Evolutionary conservation across 2,797 vertebrate genomes (phyloP).

Genomic region (Gymnodraco acuticeps): DNA sequence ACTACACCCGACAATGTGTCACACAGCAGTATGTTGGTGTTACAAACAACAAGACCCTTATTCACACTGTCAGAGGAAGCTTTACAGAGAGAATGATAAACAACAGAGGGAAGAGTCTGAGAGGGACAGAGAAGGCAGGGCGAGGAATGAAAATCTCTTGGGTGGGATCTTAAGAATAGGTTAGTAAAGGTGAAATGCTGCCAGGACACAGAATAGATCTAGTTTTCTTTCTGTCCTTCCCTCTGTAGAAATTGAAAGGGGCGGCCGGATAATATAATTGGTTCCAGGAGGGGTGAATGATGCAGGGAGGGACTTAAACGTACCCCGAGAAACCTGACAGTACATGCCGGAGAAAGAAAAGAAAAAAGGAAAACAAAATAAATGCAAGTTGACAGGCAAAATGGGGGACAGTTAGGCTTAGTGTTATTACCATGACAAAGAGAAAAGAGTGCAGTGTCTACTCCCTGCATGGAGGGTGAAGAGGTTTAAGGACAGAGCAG

Average conservation of each 20-base stretch:
- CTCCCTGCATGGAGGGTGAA: slow-evolving; percentile 81
- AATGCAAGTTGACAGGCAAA: slow-evolving; percentile 88
- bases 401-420: slow-evolving; percentile 87
- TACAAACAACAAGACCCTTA: slow-evolving; percentile 72
- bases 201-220: slow-evolving; percentile 63
- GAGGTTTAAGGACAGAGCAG: slow-evolving; percentile 85
- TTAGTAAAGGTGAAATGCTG: slow-evolving; percentile 77
- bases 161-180: slow-evolving; percentile 70
- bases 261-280: slow-evolving; percentile 80
- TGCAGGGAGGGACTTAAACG: slow-evolving; percentile 75
- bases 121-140: slow-evolving; percentile 38
- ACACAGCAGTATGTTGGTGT: slow-evolving; percentile 70
- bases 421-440: slow-evolving; percentile 88
- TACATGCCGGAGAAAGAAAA: slow-evolving; percentile 76
- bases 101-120: slow-evolving; percentile 41
- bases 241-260: slow-evolving; percentile 71
- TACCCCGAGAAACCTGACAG: slow-evolving; percentile 77
- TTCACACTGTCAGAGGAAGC: slow-evolving; percentile 68
- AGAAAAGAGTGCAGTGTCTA: slow-evolving; percentile 80
- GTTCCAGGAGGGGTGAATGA: slow-evolving; percentile 81
- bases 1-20: slow-evolving; percentile 78
- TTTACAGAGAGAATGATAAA: slow-evolving; percentile 67
- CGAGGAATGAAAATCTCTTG: slow-evolving; percentile 64
- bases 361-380: slow-evolving; percentile 83
- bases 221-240: slow-evolving; percentile 63